These are phyloP conservation scores for Eidolon helvum DNA, from an alignment of 2,113 vertebrate species.

Conservation along the genomic window DNA sequence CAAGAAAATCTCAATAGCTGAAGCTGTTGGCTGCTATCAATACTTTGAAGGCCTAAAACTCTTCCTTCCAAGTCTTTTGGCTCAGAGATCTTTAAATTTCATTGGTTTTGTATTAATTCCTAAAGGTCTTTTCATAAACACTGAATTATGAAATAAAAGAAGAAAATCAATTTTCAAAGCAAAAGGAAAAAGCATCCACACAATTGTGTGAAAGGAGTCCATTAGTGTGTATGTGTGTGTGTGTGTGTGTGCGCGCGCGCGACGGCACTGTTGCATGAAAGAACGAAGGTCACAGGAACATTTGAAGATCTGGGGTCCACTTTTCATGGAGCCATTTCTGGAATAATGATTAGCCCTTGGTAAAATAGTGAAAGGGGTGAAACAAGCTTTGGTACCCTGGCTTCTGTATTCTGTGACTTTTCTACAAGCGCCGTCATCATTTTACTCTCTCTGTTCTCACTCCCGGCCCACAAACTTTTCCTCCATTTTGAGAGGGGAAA, in stretches of 20 bases:
- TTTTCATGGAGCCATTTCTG: neutral
- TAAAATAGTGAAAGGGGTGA: neutral
- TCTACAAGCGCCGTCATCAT: neutral
- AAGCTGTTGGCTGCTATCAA: conserved; percentile 38
- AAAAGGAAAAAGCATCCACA: conserved; percentile 7
- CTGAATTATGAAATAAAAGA: conserved; percentile 55
- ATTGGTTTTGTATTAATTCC: conserved; percentile 58
- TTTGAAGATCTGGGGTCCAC: neutral
- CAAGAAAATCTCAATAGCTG: conserved; percentile 61
- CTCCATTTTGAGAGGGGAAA: neutral
- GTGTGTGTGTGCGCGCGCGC: too few relatives aligned
- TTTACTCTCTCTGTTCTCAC: neutral
- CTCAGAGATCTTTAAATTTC: conserved; percentile 53
- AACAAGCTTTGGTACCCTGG: neutral
- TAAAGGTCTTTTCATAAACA: conserved; percentile 59
- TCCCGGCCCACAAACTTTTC: neutral
- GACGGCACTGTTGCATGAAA: neutral
- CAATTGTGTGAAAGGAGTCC: neutral
- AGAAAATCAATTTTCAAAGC: conserved; percentile 32
- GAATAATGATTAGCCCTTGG: neutral
- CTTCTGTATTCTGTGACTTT: neutral
- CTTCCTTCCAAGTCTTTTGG: conserved; percentile 57
- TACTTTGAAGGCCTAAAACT: conserved; percentile 29
- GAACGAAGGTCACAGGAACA: neutral
- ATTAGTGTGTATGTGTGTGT: too few relatives aligned